Evolutionary conservation across 2,888 invertebrate genomes (phyloP), one percentile per base, ranked within the genome.

Genomic region (Vesta saturnalis): DNA sequence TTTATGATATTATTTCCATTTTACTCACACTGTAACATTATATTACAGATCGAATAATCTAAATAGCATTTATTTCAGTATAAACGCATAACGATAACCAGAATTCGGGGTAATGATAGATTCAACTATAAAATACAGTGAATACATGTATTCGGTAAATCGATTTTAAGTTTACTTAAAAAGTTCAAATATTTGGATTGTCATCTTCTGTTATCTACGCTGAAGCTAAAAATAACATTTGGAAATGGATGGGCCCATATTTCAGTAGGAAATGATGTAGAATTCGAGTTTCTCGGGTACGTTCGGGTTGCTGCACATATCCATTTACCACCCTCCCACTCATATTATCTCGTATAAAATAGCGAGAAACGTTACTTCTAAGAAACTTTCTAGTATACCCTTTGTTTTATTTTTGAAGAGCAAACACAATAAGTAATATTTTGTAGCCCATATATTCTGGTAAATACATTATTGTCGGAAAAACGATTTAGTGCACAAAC

Each of bases 381-480:
- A 62, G 55, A 30, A 62, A 62, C 61, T 62, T 62, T 55, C 35
- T n/a, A 15, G 23, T 35, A 52, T 54, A 61, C 49, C 55, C 55
- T 39, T 55, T 62, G 61, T 62, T 62, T 62, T 62, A 55, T 62
- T 62, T 62, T 62, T 54, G 54, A 54, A 62, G 60, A 49, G 55
- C 55, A 62, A 62, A 35, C 61, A 62, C 61, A 62, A 54, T 62
- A 62, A 55, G 56, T 64, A 57, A 64, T 30, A 64, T 64, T 57
- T 64, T 64, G 46, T 57, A 57, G 43, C 58, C 49, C 49, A 56
- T 56, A 64, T 58, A 59, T 59, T 64, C 59, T 64, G 43, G 57
- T 39, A 57, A 70, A 71, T 65, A 66, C 71, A 71, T 71, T 69
- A 68, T 66, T 71, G 66, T 62, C 68, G 64, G 52, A 64, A 66